Evolutionary conservation across 2,888 invertebrate species (phyloP).

Genomic region (Bimastos eiseni): DNA sequence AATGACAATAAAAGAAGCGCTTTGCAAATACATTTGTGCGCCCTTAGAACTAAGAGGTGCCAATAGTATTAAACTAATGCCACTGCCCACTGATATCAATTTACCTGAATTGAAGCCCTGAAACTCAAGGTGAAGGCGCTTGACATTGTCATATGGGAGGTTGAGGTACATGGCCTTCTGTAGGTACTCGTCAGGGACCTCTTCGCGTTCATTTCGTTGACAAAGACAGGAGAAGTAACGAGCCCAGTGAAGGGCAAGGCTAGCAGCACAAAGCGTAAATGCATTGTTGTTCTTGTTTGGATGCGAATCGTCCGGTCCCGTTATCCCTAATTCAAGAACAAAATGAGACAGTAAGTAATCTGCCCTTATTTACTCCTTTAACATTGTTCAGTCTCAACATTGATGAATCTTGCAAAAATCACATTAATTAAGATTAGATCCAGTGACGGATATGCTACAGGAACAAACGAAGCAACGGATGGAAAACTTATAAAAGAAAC

Average conservation of each 20-base stretch:
- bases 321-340: constrained; percentile 39
- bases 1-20: background rate
- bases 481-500: too few relatives aligned
- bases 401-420: too few relatives aligned
- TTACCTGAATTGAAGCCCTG: constrained; percentile 42
- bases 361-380: background rate
- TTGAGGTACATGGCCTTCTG: constrained; percentile 46
- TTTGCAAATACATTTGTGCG: background rate
- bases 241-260: constrained; percentile 47
- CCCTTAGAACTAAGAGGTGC: too few relatives aligned
- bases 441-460: too few relatives aligned
- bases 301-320: constrained; percentile 47
- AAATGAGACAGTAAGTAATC: background rate
- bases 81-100: background rate
- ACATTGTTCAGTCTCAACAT: too few relatives aligned
- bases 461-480: too few relatives aligned
- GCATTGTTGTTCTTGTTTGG: constrained; percentile 45
- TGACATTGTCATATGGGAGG: constrained; percentile 45
- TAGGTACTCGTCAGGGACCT: constrained; percentile 46
- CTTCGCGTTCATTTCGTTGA: constrained; percentile 37
- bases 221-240: constrained; percentile 42
- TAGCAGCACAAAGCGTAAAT: constrained; percentile 43
- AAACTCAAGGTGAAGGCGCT: constrained; percentile 44
- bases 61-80: too few relatives aligned
- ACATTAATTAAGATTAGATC: too few relatives aligned